Evolutionary conservation across 2,888 invertebrate genomes (phyloP).

Genomic region (Caenorhabditis macrosperma): DNA sequence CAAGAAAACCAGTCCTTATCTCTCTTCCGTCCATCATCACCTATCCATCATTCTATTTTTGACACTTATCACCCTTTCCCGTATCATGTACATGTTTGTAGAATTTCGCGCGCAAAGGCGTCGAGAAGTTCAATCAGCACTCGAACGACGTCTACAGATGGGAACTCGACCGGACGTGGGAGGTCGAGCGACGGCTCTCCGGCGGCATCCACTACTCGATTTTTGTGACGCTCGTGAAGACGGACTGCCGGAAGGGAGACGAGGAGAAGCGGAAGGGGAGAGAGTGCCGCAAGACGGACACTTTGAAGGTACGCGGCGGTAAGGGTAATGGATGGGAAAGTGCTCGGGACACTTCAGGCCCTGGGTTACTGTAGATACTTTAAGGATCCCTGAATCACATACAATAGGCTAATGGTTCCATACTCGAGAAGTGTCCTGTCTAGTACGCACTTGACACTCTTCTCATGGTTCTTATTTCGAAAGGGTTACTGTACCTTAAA

Average conservation of each 20-base stretch:
- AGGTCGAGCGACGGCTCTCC: conserved; percentile 61
- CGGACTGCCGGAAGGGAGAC: conserved; percentile 69
- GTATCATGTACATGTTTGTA: conserved; percentile 36
- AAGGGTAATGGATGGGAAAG: not conserved
- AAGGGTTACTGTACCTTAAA: no score
- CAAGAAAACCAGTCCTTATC: conserved; percentile 41
- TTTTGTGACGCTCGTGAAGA: conserved; percentile 66
- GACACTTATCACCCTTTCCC: not conserved
- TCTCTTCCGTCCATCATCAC: conserved; percentile 6
- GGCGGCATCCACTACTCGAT: conserved; percentile 70
- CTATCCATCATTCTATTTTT: not conserved
- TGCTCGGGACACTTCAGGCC: not conserved
- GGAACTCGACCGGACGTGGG: conserved; percentile 64
- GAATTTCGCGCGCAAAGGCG: conserved; percentile 66
- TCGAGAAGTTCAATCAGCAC: conserved; percentile 67
- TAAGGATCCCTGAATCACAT: no score
- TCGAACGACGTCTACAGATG: conserved; percentile 70
- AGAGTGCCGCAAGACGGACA: conserved; percentile 51
- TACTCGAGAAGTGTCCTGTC: no score
- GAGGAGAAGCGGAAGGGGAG: conserved; percentile 5
- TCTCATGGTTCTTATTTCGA: no score
- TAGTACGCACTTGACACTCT: no score
- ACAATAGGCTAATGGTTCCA: no score
- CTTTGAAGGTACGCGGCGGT: conserved; percentile 38
- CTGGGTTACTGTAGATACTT: no score